A percentile compares a stretch with the other conserved stretches of the same genome.
Conservation (phyloP, 1,140 invertebrate species). For the Drosophila biarmipes region DNA sequence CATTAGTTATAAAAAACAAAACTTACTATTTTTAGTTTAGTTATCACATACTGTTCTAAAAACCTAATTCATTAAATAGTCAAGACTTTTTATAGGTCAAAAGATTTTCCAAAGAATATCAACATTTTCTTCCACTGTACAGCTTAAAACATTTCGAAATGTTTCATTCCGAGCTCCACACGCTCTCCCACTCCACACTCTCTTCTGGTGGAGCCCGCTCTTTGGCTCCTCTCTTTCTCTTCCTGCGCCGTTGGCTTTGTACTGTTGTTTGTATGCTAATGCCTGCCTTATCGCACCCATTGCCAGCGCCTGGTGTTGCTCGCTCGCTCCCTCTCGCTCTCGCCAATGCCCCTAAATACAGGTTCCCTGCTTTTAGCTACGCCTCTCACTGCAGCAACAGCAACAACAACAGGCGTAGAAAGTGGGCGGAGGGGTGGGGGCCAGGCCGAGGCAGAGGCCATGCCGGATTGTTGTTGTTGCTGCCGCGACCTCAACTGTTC, state of each 20-base stretch:
- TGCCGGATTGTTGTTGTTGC: constrained; percentile 47
- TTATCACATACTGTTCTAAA: no score
- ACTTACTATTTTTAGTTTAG: no score
- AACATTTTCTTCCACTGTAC: constrained; percentile 5
- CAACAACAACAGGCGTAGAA: constrained; percentile 31
- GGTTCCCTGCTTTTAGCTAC: constrained; percentile 68
- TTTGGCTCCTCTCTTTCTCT: constrained; percentile 9
- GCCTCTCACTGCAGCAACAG: constrained; percentile 58
- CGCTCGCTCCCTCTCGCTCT: constrained; percentile 38
- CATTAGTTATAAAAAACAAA: no score
- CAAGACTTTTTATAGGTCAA: background rate
- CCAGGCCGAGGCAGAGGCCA: constrained; percentile 47
- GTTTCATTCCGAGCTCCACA: background rate
- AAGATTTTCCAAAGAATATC: background rate
- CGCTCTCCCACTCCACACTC: constrained; percentile 32
- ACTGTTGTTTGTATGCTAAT: constrained; percentile 6
- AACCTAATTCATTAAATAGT: no score
- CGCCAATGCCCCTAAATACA: constrained; percentile 16
- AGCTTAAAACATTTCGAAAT: constrained; percentile 56
- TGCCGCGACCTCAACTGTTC: constrained; percentile 29
- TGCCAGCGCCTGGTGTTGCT: constrained; percentile 9
- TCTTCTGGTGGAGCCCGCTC: constrained; percentile 10
- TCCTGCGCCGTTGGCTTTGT: constrained; percentile 19
- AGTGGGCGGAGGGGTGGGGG: constrained; percentile 34
- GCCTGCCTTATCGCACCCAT: constrained; percentile 69